Base-by-base conservation (phyloP, 2,797 vertebrate species). In the Eulemur albifrons region DNA sequence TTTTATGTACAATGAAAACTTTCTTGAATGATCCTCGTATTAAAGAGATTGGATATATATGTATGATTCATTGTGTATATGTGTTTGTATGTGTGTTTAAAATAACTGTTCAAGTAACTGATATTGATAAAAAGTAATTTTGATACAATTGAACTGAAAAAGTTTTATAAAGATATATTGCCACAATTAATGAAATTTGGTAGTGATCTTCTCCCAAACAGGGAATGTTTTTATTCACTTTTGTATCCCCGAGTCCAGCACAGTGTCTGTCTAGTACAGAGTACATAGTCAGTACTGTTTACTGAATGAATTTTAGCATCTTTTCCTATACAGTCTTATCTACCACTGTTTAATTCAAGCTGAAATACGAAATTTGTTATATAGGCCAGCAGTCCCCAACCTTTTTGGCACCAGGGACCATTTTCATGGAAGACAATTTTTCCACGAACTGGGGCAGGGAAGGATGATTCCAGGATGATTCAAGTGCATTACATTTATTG, bases 51-150 rank as follows among this genome's bases (percentile, higher is more conserved):
- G 4, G 27, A 13, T 72, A 9, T 73, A 4, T 92, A 70, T 54
- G 2, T 59, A 30, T 88, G 52, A 85, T 82, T 96, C 17, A 92
- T 0, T 67, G 8, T 57, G 23, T 25, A 2, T 77, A 4, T 65
- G 4, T 79, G 12, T 57, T 20, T 25, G 2, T 82, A 3, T 63
- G 4, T 40, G 23, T 81, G 3, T 88, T 76, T 79, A 79, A 95
- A 86, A 27, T 52, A 70, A 54, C 40, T 75, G 1, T 90, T 90
- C 18, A 70, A 70, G 48, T 77, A 82, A 65, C 23, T 86, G 18
- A 65, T 90, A 48, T 30, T 92, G 30, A 32, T 81, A 77, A 79
- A 95, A 82, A 38, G 1, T 80, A 88, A 59, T 85, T 95, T 95
- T 94, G 35, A 88, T 11, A 57, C 14, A 94, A 27, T 69, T 25